A percentile compares a stretch with the other conserved stretches of the same genome.
phyloP scores from a whole-genome alignment of 2,888 invertebrate species.

The Phortica magna region DNA sequence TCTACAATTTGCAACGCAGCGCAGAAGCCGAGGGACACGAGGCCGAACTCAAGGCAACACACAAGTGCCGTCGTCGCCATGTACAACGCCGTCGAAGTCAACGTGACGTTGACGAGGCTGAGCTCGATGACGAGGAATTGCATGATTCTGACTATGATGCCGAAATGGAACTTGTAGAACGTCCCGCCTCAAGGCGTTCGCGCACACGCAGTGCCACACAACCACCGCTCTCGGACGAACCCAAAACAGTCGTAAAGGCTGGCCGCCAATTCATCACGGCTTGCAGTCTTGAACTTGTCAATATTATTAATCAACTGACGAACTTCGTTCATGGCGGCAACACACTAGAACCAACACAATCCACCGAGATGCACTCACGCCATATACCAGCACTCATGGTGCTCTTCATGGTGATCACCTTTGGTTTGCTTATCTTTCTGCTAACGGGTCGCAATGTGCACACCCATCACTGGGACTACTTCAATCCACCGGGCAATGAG shows the following conservation, averaged over 20 bases:
- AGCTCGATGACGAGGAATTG: constrained; percentile 41
- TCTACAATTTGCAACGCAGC: constrained; percentile 77
- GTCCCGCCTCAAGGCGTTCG: constrained; percentile 76
- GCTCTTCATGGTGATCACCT: constrained; percentile 87
- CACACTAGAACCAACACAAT: constrained; percentile 57
- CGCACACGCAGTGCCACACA: constrained; percentile 75
- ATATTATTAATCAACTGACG: constrained; percentile 85
- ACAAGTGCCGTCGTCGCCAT: constrained; percentile 79
- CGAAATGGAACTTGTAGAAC: constrained; percentile 79
- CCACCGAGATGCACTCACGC: constrained; percentile 77
- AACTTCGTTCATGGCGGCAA: constrained; percentile 80
- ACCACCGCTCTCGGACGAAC: constrained; percentile 79
- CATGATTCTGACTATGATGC: constrained; percentile 67
- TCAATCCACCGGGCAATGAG: constrained; percentile 87
- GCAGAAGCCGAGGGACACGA: constrained; percentile 75
- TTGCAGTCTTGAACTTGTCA: constrained; percentile 83
- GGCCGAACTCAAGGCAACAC: constrained; percentile 70
- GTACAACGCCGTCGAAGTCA: constrained; percentile 73
- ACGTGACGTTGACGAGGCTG: constrained; percentile 7
- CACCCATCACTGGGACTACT: constrained; percentile 92
- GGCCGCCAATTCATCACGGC: constrained; percentile 85
- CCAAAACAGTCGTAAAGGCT: constrained; percentile 83
- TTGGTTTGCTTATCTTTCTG: constrained; percentile 87
- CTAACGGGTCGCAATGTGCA: constrained; percentile 86
- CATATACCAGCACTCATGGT: constrained; percentile 87